Evolutionary conservation across 2,888 invertebrate genomes (phyloP).

Genomic region (Agrochola lychnidis): DNA sequence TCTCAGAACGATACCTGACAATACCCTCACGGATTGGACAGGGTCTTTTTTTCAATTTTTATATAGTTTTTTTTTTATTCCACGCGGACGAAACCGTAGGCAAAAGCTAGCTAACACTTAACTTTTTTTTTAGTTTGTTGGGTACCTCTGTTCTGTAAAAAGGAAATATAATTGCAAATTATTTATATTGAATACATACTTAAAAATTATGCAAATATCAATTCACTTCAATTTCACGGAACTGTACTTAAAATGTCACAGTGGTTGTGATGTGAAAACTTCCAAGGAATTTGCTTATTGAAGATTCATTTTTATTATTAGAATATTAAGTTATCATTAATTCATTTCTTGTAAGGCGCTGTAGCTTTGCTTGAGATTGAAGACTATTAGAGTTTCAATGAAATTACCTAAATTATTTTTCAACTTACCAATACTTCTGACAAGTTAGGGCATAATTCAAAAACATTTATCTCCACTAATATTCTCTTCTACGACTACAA

Average conservation of each 20-base stretch:
- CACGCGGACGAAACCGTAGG: neutral
- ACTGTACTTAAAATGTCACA: neutral
- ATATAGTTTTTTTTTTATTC: neutral
- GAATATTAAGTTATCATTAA: neutral
- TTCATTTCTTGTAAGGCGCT: neutral
- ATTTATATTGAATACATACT: neutral
- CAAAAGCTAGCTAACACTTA: neutral
- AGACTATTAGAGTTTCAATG: neutral
- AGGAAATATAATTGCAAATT: neutral
- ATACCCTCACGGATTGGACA: too few relatives aligned
- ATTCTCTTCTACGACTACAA: slow-evolving; percentile 60
- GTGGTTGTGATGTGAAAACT: neutral
- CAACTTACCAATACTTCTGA: too few relatives aligned
- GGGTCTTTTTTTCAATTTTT: too few relatives aligned
- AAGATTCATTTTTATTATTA: neutral
- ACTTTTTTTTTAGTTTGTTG: neutral
- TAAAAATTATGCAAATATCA: neutral
- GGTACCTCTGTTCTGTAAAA: neutral
- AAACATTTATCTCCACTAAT: slow-evolving; percentile 54
- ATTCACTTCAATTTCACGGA: neutral
- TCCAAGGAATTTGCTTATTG: neutral
- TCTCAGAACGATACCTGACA: too few relatives aligned
- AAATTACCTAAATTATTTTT: neutral
- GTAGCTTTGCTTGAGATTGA: neutral
- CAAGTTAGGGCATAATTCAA: slow-evolving; percentile 34